A percentile compares a stretch with the other conserved stretches of the same genome.
phyloP scores from a whole-genome alignment of 2,113 vertebrate species.

The Brachirus orientalis region DNA sequence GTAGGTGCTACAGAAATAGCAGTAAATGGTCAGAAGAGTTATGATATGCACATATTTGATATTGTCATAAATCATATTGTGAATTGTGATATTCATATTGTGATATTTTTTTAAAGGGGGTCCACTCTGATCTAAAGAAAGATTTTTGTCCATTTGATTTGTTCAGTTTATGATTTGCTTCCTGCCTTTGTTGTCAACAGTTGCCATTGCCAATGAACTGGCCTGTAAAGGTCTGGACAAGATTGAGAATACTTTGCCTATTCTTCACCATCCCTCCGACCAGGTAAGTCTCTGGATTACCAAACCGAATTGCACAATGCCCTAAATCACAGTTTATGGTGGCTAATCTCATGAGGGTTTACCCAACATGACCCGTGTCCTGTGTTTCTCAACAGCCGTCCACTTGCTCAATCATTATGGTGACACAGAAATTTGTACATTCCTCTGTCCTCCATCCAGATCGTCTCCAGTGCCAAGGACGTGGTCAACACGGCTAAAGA shows the following conservation, averaged over 20 bases:
- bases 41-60: too few relatives aligned
- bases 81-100: too few relatives aligned
- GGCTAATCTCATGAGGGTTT: neutral
- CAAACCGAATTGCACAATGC: constrained; percentile 14
- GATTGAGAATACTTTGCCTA: constrained; percentile 91
- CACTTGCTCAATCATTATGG: neutral
- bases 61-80: too few relatives aligned
- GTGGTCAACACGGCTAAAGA: constrained; percentile 85
- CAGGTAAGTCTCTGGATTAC: constrained; percentile 77
- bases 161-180: neutral
- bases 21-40: too few relatives aligned
- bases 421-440: neutral
- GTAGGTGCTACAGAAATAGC: too few relatives aligned
- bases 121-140: neutral
- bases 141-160: neutral
- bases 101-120: too few relatives aligned
- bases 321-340: neutral
- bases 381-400: constrained; percentile 21
- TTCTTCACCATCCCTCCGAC: constrained; percentile 88
- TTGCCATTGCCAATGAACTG: constrained; percentile 89
- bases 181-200: constrained; percentile 65
- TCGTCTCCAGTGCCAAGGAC: constrained; percentile 79
- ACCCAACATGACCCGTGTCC: neutral
- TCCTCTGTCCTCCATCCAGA: constrained; percentile 23
- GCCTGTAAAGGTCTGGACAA: constrained; percentile 92